Base-by-base conservation (phyloP, 2,797 vertebrate genomes). In the Threskiornis aethiopicus region DNA sequence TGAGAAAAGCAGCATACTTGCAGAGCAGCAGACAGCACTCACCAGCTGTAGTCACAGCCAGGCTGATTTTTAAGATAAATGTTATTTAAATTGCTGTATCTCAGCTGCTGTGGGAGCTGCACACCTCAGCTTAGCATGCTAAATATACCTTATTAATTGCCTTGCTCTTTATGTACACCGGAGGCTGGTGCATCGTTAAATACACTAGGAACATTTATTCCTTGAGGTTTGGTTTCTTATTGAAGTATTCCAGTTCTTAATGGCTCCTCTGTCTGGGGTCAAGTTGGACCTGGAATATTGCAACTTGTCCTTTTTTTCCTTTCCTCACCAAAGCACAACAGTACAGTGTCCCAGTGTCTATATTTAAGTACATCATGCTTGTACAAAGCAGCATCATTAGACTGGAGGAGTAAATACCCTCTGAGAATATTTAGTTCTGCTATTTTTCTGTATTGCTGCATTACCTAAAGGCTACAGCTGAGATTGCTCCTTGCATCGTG, bases 91-190 rank as follows among this genome's bases (percentile, higher is more conserved):
- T 96, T 44, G 44, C 96, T 80, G 81, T 62, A 55, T 96, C 83
- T 96, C 88, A 88, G 93, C 92, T 96, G 90, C 90, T 86, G 87
- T 85, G 81, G 94, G 95, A 96, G 88, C 93, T 65, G 72, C 88
- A 79, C 93, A 91, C 90, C 94, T 97, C 94, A 79, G 91, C 95
- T 85, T 77, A 83, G 87, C 42, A 31, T 93, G 95, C 94, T 96
- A 96, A 97, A 97, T 96, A 93, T 93, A 95, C 92, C 71, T 97
- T 83, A 96, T 93, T 97, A 97, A 97, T 97, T 97, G 96, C 92
- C 67, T 88, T 95, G 96, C 96, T 97, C 94, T 96, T 96, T 89
- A 41, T 84, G 19, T 85, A 51, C 69, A 83, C 92, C 11, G 3
- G 91, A 91, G 95, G 82, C 88, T 96, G 95, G 26, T 42, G 84